A percentile compares a stretch with the other conserved stretches of the same genome.
phyloP scores from a whole-genome alignment of 2,888 invertebrate genomes.

The Diarsia dahlii region DNA sequence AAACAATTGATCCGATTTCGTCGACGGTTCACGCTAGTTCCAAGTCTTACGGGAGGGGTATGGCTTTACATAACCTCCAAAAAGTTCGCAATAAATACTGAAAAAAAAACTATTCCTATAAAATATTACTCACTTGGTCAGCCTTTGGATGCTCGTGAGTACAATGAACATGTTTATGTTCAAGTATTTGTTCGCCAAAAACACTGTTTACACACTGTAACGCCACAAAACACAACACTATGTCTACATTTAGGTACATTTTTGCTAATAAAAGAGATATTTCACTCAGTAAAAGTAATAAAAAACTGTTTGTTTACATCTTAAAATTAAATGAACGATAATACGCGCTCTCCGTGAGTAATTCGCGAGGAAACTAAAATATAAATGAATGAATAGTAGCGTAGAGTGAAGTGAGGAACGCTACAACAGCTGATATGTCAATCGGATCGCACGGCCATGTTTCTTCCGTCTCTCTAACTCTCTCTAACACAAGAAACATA shows the following conservation, averaged over 20 bases:
- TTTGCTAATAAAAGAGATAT: conserved; percentile 71
- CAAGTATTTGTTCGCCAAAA: conserved; percentile 74
- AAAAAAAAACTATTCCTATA: conserved; percentile 40
- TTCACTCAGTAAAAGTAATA: conserved; percentile 72
- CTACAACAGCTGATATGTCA: conserved; percentile 66
- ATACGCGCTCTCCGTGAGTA: conserved; percentile 48
- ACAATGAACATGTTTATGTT: conserved; percentile 87
- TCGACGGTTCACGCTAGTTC: not conserved
- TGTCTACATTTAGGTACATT: conserved; percentile 69
- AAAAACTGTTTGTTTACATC: conserved; percentile 84
- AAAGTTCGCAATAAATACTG: conserved; percentile 28
- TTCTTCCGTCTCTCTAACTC: conserved; percentile 44
- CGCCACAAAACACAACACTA: conserved; percentile 72
- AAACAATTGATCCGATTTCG: conserved; percentile 41
- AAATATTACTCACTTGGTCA: conserved; percentile 91
- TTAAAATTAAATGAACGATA: conserved; percentile 66
- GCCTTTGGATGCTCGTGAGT: conserved; percentile 92
- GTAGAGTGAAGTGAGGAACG: conserved; percentile 63
- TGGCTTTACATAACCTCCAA: conserved; percentile 65
- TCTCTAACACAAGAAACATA: conserved; percentile 22
- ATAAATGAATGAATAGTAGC: conserved; percentile 61
- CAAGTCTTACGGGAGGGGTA: conserved; percentile 4
- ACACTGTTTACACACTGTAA: conserved; percentile 71
- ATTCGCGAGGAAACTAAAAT: conserved; percentile 74
- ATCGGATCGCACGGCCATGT: conserved; percentile 51